Percentiles rank a stretch among this genome's conserved stretches.
phyloP scores from a whole-genome alignment of 2,113 vertebrate genomes.

The Peucedramus taeniatus region DNA sequence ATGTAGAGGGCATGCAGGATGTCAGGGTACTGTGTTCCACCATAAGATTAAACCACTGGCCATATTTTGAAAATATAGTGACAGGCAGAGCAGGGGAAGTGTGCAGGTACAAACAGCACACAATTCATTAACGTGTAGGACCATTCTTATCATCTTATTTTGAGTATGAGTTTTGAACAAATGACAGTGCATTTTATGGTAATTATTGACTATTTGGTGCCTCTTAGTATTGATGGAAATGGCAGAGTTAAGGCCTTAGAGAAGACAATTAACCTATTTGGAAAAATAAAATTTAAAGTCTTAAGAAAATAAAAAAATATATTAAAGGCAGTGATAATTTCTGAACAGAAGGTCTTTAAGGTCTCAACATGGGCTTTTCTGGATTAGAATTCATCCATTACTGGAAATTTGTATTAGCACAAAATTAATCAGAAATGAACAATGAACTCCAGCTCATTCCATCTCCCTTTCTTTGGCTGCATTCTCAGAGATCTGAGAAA shows the following conservation, averaged over 20 bases:
- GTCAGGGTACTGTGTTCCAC: not conserved
- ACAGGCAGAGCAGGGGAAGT: not conserved
- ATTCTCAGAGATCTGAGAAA: not conserved
- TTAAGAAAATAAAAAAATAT: not conserved
- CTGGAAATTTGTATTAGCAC: not conserved
- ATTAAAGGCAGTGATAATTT: not conserved
- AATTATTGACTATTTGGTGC: not conserved
- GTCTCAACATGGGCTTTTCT: not conserved
- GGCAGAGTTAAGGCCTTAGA: not conserved
- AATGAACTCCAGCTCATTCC: not conserved
- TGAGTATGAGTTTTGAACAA: not conserved
- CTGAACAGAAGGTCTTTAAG: not conserved
- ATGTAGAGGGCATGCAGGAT: not conserved
- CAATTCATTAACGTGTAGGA: not conserved
- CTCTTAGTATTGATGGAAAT: not conserved
- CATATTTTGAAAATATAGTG: not conserved
- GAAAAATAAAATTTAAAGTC: not conserved
- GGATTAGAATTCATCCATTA: not conserved
- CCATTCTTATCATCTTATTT: not conserved
- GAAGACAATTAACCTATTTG: not conserved
- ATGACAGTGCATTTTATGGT: not conserved
- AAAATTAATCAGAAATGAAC: not conserved
- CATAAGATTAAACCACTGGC: not conserved
- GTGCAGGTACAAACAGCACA: not conserved
- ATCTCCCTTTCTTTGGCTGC: not conserved